Evolutionary conservation across 1,140 invertebrate genomes (phyloP), one percentile per base, ranked within the genome.

Genomic region (Ceratina calcarata): DNA sequence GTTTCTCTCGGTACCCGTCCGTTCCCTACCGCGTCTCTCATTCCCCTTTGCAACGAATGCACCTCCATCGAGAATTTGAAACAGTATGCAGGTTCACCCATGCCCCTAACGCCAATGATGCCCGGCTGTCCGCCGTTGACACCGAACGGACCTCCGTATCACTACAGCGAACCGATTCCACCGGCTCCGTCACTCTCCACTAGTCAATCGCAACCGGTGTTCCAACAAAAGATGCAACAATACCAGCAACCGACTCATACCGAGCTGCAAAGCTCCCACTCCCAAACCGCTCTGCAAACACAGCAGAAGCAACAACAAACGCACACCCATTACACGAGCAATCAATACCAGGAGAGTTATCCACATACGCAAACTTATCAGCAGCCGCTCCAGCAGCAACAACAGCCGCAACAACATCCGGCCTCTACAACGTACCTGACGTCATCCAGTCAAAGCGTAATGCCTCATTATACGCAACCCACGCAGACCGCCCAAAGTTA

Each of bases 171-270:
- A 53, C 90, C 91, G n/a, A 93, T 93, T 24, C 91, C 91, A 20
- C 91, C 92, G 58, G 92, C 91, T 15, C 91, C 92, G 13, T 92
- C 91, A 90, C 94, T 90, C 79, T 95, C 90, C 88, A 94, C 87
- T 87, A 95, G 92, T 86, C 95, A 91, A 91, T 95, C 91, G 87
- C 94, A 92, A 71, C 91, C 91, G 45, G 92, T 89, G 60, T 93
- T 92, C 87, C 92, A 92, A 64, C 91, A 92, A 71, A 92, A 92
- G 64, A 65, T 91, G 15, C 90, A 91, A 58, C 89, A 89, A 70
- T 91, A 93, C 68, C 92, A 92, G 49, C 90, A 92, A 61, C 87
- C 90, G 32, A 84, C 84, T 20, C 89, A 88, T 4, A 55, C 68
- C 20, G 87, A 88, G 15, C n/a, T 88, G 45, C 78, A 84, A 12